phyloP scores from a whole-genome alignment of 2,888 invertebrate species.

The Agapetus fuscipes region DNA sequence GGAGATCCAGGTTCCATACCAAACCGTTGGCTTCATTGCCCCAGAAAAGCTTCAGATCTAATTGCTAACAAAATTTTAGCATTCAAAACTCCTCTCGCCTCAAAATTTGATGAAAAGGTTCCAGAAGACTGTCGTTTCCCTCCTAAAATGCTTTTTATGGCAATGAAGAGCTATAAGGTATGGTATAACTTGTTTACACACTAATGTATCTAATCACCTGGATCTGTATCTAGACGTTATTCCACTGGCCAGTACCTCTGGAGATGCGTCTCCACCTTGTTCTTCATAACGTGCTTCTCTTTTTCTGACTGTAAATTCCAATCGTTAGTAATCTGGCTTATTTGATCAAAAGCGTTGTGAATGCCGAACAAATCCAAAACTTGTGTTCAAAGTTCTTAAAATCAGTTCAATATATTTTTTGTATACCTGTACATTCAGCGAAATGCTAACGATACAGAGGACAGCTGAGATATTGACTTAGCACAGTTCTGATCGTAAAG shows the following conservation, averaged over 20 bases:
- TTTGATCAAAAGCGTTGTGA: no score
- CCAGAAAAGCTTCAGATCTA: conserved; percentile 64
- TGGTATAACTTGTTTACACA: conserved; percentile 20
- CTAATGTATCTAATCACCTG: background rate
- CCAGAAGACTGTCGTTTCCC: conserved; percentile 75
- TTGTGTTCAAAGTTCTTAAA: no score
- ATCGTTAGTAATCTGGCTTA: background rate
- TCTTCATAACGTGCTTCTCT: background rate
- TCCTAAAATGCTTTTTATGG: conserved; percentile 78
- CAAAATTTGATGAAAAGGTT: conserved; percentile 74
- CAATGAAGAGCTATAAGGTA: conserved; percentile 69
- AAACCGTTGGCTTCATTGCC: conserved; percentile 80
- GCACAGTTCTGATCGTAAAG: no score
- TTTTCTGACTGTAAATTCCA: background rate
- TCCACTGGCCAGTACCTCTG: no score
- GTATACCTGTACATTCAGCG: no score
- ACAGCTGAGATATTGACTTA: no score
- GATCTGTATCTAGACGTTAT: background rate
- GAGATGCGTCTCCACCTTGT: no score
- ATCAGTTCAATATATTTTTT: no score
- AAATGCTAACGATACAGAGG: no score
- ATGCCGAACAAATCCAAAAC: no score
- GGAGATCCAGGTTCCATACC: conserved; percentile 43
- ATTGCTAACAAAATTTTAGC: conserved; percentile 81
- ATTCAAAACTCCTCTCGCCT: conserved; percentile 87